Percentiles rank a stretch among this genome's conserved stretches.
Evolutionary conservation across 2,797 vertebrate species (phyloP).

Genomic region (Coendou prehensilis): DNA sequence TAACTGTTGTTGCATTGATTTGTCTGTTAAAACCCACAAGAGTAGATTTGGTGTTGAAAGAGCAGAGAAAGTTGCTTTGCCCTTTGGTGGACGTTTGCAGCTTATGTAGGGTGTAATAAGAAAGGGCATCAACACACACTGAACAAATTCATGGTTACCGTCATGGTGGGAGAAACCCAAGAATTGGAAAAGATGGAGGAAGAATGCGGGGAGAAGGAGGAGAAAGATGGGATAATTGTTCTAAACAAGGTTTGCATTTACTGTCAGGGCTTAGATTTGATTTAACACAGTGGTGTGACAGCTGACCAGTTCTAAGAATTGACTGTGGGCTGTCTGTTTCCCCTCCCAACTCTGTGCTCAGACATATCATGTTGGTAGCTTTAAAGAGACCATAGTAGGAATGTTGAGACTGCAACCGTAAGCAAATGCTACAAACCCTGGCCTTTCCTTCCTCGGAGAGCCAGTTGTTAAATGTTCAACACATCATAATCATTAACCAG

Average conservation of each 20-base stretch:
- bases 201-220: too few relatives aligned
- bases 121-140: background rate
- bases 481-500: background rate
- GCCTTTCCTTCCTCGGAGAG: background rate
- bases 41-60: background rate
- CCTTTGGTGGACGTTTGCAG: too few relatives aligned
- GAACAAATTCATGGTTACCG: background rate
- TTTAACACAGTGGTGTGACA: background rate
- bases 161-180: background rate
- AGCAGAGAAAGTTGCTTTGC: background rate
- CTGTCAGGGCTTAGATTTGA: background rate
- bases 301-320: too few relatives aligned
- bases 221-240: background rate
- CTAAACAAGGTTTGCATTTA: background rate
- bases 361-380: background rate
- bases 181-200: background rate
- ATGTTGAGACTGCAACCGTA: background rate
- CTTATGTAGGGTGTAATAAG: background rate
- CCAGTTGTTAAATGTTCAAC: background rate
- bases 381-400: background rate
- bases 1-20: background rate
- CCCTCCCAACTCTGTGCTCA: background rate
- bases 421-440: background rate
- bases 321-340: background rate
- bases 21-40: background rate